Conservation (phyloP, 2,113 vertebrate genomes). For the Capricornis sumatraensis region DNA sequence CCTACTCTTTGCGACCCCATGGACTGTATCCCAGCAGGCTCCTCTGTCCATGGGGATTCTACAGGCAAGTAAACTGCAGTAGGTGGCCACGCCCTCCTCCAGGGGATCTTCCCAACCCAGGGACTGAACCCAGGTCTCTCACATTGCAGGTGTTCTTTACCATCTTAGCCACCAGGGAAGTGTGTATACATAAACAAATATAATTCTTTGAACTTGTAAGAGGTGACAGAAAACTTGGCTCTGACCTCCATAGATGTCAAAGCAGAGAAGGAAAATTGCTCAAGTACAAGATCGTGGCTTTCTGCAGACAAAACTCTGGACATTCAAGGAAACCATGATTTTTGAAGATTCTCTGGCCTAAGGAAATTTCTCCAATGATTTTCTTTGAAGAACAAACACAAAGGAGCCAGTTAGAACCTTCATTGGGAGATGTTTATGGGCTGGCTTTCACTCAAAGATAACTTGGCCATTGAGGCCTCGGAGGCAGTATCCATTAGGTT, state of each 20-base stretch:
- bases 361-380: conserved; percentile 18
- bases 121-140: not conserved
- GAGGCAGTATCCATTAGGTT: not conserved
- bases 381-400: conserved; percentile 55
- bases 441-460: conserved; percentile 28
- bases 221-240: not conserved
- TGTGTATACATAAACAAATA: not conserved
- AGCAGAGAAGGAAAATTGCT: not conserved
- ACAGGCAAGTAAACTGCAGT: not conserved
- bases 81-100: not conserved
- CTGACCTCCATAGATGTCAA: not conserved
- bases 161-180: not conserved
- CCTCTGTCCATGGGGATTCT: not conserved
- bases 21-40: not conserved
- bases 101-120: not conserved
- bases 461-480: not conserved
- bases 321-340: not conserved
- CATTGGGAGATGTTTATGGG: conserved; percentile 22
- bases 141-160: not conserved
- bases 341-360: conserved; percentile 39
- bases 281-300: not conserved
- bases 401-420: conserved; percentile 12
- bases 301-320: not conserved
- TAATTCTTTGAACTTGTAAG: not conserved
- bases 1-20: not conserved